A percentile compares a stretch with the other conserved stretches of the same genome.
Evolutionary conservation across 2,113 vertebrate species (phyloP).

Genomic region (Grallaria varia): DNA sequence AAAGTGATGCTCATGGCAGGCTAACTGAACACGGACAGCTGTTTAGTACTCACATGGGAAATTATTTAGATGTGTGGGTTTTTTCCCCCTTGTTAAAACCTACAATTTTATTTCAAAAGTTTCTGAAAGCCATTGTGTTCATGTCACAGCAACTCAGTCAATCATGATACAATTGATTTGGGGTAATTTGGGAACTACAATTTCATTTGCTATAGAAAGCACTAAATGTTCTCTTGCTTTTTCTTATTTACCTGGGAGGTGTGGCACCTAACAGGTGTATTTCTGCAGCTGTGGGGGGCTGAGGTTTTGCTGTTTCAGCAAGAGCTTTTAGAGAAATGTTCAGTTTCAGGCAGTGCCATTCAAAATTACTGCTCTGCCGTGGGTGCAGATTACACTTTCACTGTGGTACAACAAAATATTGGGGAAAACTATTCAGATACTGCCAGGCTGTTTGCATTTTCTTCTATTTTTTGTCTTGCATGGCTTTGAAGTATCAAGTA

Average conservation of each 20-base stretch:
- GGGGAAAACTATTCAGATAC: not conserved
- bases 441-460: not conserved
- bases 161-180: not conserved
- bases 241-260: not conserved
- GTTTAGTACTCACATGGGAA: not conserved
- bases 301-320: not conserved
- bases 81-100: not conserved
- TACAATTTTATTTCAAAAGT: conserved; percentile 1
- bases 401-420: not conserved
- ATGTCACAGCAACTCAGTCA: not conserved
- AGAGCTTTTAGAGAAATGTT: not conserved
- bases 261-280: not conserved
- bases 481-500: not conserved
- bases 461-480: not conserved
- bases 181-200: not conserved
- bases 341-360: not conserved
- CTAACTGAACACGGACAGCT: not conserved
- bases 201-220: not conserved
- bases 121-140: not conserved
- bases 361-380: not conserved
- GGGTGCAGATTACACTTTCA: not conserved
- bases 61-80: not conserved
- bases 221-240: not conserved
- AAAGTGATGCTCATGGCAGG: not conserved
- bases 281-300: not conserved